Evolutionary conservation across 2,113 vertebrate genomes (phyloP), one percentile per base, ranked within the genome.

Genomic region (Zeus faber): DNA sequence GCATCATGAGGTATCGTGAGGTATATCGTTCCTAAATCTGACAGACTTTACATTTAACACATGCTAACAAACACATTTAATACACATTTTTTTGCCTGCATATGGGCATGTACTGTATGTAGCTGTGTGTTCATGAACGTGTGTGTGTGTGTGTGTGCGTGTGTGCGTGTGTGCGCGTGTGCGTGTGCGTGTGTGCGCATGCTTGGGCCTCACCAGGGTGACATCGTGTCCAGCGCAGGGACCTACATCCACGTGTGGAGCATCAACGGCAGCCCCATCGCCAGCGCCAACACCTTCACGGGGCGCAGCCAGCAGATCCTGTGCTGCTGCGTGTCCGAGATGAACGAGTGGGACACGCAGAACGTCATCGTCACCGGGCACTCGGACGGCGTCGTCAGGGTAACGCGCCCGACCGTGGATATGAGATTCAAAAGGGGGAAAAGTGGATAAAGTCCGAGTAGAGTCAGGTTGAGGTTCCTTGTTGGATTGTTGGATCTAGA

Each of bases 261-360:
- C 87, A 99, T 99, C 24, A 99, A 99, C 0, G 97, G 97, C 64
- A 97, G 92, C 74, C 97, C 97, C 0, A 83, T 97, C 0, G 91
- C 96, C 68, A 99, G 96, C 1, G 94, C 94, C 1, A 99, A 98
- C 88, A 98, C 97, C 0, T 99, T 98, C 87, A 97, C 96, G 0
- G 97, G 97, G 1, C 87, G 94, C 63, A 98, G 94, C 74, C 97
- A 99, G 83, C 95, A 96, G 53, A 99, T 99, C 21, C 65, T 94
- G 54, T 99, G 96, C 82, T 98, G 96, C 80, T 97, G 96, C 49
- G 88, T 99, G 69, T 99, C 96, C 0, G 97, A 99, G 87, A 99
- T 98, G 95, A 97, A 97, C 0, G 97, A 99, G 56, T 99, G 97
- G 97, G 96, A 99, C 81, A 98, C 94, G 0, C 97, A 99, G 89